phyloP scores from a whole-genome alignment of 2,888 invertebrate genomes.

The Cryptocephalus moraei region DNA sequence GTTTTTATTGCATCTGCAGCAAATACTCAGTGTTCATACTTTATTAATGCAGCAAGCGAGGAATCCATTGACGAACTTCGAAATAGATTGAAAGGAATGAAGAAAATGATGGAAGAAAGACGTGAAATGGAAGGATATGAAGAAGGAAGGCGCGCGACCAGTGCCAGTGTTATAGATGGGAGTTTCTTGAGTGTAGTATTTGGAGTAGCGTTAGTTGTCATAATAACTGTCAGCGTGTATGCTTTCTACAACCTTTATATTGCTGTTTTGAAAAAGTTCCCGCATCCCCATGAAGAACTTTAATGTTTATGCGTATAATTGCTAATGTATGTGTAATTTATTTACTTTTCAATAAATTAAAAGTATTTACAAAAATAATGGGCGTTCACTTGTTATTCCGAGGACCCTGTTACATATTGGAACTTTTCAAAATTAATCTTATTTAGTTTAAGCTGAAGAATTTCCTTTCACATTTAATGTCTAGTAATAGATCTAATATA shows the following conservation, averaged over 20 bases:
- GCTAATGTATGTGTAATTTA: too few relatives aligned
- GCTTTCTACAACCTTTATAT: constrained; percentile 76
- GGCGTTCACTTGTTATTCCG: too few relatives aligned
- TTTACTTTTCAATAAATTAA: too few relatives aligned
- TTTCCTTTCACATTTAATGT: too few relatives aligned
- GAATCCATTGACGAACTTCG: constrained; percentile 77
- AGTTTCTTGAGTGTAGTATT: constrained; percentile 77
- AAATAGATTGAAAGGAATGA: constrained; percentile 69
- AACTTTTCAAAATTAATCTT: too few relatives aligned
- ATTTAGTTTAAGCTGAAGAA: too few relatives aligned
- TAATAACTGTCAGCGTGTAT: constrained; percentile 71
- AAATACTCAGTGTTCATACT: not conserved
- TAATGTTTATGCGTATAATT: constrained; percentile 35
- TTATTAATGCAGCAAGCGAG: constrained; percentile 26
- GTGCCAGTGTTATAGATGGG: constrained; percentile 63
- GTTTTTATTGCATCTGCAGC: not conserved
- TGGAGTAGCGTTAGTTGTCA: constrained; percentile 65
- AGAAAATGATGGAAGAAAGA: constrained; percentile 67
- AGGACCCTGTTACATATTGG: too few relatives aligned
- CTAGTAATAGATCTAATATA: too few relatives aligned
- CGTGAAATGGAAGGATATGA: constrained; percentile 43
- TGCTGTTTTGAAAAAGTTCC: constrained; percentile 74
- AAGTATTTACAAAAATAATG: too few relatives aligned
- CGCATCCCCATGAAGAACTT: constrained; percentile 69
- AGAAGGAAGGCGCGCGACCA: constrained; percentile 29